Percentiles rank a stretch among this genome's conserved stretches.
Conservation (phyloP, 2,888 invertebrate genomes). For the Parelbella ahira region DNA sequence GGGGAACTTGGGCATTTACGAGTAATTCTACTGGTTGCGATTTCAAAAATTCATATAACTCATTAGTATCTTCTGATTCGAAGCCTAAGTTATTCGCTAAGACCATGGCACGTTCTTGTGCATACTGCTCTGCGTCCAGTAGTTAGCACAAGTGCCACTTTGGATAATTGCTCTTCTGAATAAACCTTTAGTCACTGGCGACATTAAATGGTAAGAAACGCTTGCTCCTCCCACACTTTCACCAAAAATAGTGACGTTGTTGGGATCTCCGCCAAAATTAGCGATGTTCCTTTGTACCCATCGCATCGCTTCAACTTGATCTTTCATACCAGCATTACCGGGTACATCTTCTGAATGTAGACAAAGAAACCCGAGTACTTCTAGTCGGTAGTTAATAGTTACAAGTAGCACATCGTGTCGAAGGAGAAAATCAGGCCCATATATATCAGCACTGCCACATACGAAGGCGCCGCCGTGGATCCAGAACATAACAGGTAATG, state of each 20-base stretch:
- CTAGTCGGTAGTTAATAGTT: conserved; percentile 64
- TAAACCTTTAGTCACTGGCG: conserved; percentile 65
- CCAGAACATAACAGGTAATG: conserved; percentile 59
- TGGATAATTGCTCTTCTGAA: conserved; percentile 81
- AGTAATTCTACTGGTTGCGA: conserved; percentile 42
- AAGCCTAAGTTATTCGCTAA: conserved; percentile 49
- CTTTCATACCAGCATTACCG: conserved; percentile 71
- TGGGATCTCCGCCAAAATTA: conserved; percentile 60
- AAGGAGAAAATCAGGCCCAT: conserved; percentile 61
- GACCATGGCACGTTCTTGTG: conserved; percentile 63
- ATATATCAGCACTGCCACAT: conserved; percentile 50
- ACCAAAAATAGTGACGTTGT: conserved; percentile 67
- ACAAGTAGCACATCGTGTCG: conserved; percentile 56
- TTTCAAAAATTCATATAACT: conserved; percentile 51
- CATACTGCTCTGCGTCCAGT: conserved; percentile 69
- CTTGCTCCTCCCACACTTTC: conserved; percentile 62
- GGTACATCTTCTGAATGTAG: conserved; percentile 61
- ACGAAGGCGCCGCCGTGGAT: conserved; percentile 59
- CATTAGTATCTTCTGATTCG: conserved; percentile 46
- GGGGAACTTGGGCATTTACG: conserved; percentile 33
- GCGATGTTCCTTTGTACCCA: conserved; percentile 63
- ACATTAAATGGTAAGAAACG: conserved; percentile 54
- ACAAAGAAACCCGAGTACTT: conserved; percentile 57
- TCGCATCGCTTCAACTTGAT: conserved; percentile 61
- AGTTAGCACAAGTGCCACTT: conserved; percentile 83